Evolutionary conservation across 2,797 vertebrate species (phyloP), one percentile per base, ranked within the genome.

Genomic region (Platyrinchus mystaceus): DNA sequence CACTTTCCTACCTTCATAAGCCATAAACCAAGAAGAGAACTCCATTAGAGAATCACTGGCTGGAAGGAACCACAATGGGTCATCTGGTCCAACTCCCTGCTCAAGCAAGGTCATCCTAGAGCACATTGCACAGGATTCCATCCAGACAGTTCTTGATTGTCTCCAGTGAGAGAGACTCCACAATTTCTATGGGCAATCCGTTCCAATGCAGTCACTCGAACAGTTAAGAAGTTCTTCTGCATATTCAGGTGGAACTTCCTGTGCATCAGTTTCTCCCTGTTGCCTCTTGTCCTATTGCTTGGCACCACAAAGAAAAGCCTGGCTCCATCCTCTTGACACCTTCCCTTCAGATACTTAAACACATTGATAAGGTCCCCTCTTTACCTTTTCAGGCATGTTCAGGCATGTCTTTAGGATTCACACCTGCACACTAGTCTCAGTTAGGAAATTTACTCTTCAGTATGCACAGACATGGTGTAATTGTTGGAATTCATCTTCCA

Each of bases 301-400:
- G 52, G 41, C 39, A 71, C 6, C 44, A 66, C 22, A 13, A n/a
- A 58, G n/a, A 83, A 44, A 23, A 50, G 21, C 34, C 39, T 36
- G 50, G 2, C 0, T 66, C 34, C 44, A 78, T 27, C 12, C 26
- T 59, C 24, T 52, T 46, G 44, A 7, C n/a, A 34, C 5, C 10
- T 10, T 58, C 44, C 43, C 58, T 70, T 44, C 56, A 56, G 27
- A 21, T 58, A 39, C 50, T 52, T 27, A 52, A 3, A 23, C 2
- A 58, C 18, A 34, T 6, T 37, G n/a, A 37, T 14, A 77, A 0
- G 0, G 28, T 32, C 7, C n/a, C 10, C n/a, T 52, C 24, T 27
- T 44, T 36, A 46, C 9, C 21, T 81, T 60, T 64, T 43, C 50
- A 87, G 43, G 30, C 16, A 43, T 0, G 3, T 18, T n/a, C n/a